Base-by-base conservation (phyloP, 2,888 invertebrate genomes). In the Actias luna region DNA sequence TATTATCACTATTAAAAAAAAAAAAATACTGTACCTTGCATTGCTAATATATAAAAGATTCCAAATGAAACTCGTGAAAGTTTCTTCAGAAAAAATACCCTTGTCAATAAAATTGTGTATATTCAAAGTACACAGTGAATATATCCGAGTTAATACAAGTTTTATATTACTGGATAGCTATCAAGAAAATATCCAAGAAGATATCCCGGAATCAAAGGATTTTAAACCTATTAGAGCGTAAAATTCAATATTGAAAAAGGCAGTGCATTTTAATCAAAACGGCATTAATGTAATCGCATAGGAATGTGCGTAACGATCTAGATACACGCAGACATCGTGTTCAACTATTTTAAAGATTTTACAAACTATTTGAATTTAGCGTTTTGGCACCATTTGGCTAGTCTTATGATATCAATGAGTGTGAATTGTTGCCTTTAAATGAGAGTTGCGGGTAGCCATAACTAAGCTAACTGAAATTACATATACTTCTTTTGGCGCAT, bases 201-300 rank as follows among this genome's bases (percentile, higher is more conserved):
- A 50, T 74, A 29, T 77, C 68, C 69, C 68, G 62, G 74, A 70
- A 72, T 74, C 72, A 78, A 73, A 76, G 78, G 78, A 80, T 76
- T 82, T 80, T 69, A 75, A 82, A 84, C 75, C 74, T 76, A 77
- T 75, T 77, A 74, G 82, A 82, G 82, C 87, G 80, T 83, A 79
- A 88, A 87, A 87, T 88, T 87, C 85, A 87, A 90, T 89, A 89
- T 88, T 85, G 85, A 85, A 88, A 86, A 87, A 85, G 82, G 84
- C 82, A 83, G 83, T 89, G 88, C 85, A 86, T 89, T 92, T 91
- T 91, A 90, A 92, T 92, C 89, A 92, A 92, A 89, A 84, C 77
- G 87, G 92, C 79, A 92, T 92, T 92, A 92, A 86, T 85, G 79
- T 89, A 90, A 90, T 91, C 89, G 86, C 80, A 76, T 84, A 83